A percentile compares a stretch with the other conserved stretches of the same genome.
Conservation (phyloP, 2,113 vertebrate species). For the Corythornis cristatus region DNA sequence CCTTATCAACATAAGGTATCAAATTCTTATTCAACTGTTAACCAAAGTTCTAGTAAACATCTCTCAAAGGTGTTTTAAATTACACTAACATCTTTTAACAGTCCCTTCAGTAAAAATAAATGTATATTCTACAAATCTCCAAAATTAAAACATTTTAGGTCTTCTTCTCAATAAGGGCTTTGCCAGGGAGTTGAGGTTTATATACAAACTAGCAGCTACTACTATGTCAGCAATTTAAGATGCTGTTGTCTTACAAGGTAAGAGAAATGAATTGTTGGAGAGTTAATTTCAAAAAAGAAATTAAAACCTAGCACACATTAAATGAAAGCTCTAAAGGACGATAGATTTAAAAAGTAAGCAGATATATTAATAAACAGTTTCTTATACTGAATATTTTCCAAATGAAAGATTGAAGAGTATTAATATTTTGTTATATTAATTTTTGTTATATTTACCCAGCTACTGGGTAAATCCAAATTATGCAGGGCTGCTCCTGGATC, state of each 20-base stretch:
- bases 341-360: background rate
- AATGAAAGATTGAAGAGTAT: background rate
- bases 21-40: background rate
- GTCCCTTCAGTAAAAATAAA: background rate
- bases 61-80: background rate
- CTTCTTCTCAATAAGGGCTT: background rate
- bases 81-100: background rate
- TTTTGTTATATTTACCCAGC: too few relatives aligned
- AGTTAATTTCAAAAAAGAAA: background rate
- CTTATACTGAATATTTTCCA: conserved; percentile 2
- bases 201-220: background rate
- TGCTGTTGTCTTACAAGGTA: background rate
- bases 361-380: background rate
- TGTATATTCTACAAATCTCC: background rate
- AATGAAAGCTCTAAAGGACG: background rate
- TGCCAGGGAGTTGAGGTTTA: background rate
- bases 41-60: background rate
- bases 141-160: background rate
- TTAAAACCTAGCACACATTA: background rate
- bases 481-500: background rate
- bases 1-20: background rate
- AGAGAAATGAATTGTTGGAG: background rate
- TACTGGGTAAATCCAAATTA: background rate
- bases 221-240: background rate
- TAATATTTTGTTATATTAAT: background rate